These are phyloP conservation scores for Corapipo altera DNA, from an alignment of 2,113 vertebrate genomes.

Conservation along the genomic window DNA sequence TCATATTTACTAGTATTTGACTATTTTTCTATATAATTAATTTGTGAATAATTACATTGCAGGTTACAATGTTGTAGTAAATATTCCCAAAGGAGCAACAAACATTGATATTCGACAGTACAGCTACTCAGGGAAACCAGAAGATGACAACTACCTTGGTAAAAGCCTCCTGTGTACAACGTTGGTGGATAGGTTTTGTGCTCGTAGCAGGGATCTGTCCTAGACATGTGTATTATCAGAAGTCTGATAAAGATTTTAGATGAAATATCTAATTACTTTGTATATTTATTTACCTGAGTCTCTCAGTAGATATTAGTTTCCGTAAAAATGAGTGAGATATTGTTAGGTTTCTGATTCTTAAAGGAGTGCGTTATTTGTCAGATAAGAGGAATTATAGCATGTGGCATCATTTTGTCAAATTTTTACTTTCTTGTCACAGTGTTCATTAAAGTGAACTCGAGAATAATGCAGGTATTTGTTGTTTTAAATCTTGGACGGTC, in stretches of 20 bases:
- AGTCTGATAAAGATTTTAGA: neutral
- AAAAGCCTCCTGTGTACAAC: conserved; percentile 54
- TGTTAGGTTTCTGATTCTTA: neutral
- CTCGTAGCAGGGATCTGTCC: neutral
- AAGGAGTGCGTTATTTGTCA: neutral
- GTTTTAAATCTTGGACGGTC: neutral
- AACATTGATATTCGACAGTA: conserved; percentile 92
- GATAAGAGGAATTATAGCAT: neutral
- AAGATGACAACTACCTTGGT: conserved; percentile 99
- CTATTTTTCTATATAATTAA: neutral
- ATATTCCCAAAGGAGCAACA: conserved; percentile 93
- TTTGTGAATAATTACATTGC: conserved; percentile 48
- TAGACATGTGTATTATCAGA: neutral
- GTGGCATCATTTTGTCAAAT: neutral
- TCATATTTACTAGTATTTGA: neutral
- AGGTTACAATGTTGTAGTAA: conserved; percentile 93
- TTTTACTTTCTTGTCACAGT: neutral
- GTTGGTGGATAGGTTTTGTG: neutral
- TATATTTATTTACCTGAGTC: neutral
- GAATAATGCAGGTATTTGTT: neutral
- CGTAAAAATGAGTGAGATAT: neutral
- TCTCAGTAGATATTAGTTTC: neutral
- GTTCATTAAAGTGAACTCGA: neutral
- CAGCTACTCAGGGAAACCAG: conserved; percentile 93
- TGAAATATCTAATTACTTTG: neutral